Evolutionary conservation across 2,113 vertebrate species (phyloP), one percentile per base, ranked within the genome.

Genomic region (Brachyhypopomus gauderio): DNA sequence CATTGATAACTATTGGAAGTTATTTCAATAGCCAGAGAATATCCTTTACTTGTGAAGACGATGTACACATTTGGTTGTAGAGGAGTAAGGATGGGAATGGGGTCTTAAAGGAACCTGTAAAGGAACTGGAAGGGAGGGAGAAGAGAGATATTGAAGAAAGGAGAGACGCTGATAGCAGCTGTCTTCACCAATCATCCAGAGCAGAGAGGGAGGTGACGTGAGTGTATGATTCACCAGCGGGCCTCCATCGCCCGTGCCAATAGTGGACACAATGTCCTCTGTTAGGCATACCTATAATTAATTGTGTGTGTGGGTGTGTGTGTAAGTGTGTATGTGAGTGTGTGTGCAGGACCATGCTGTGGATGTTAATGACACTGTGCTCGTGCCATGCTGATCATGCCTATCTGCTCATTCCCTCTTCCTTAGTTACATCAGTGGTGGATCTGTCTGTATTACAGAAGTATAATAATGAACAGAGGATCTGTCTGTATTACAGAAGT

Each of bases 231-330:
- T 69, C 85, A 89, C 86, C 85, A 85, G 80, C 85, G 55, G 38
- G 23, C 63, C 36, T 78, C 79, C 72, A 56, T 79, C 48, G 17
- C 59, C 45, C 60, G 22, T 86, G 86, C 81, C 80, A 86, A 84
- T 63, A 79, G 38, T 91, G 89, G 89, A 86, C 88, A 38, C 82
- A n/a, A 9, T 80, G 89, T 90, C 90, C 89, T 92, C 85, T 85
- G n/a, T 71, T 3, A 73, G 83, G 38, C 66, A 36, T 41, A 67
- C 72, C 59, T 60, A 70, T 72, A 72, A 80, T 80, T 83, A 75
- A 78, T 16, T 78, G 20, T 74, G 45, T 22, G n/a, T 22, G 25
- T 48, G 56, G 30, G 22, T 45, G 17, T 79, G 36, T 62, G 58
- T 79, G 69, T 67, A 11, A n/a, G 27, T 19, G 17, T n/a, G 77